Conservation (phyloP, 2,888 invertebrate genomes). For the Barypeithes pellucidus region DNA sequence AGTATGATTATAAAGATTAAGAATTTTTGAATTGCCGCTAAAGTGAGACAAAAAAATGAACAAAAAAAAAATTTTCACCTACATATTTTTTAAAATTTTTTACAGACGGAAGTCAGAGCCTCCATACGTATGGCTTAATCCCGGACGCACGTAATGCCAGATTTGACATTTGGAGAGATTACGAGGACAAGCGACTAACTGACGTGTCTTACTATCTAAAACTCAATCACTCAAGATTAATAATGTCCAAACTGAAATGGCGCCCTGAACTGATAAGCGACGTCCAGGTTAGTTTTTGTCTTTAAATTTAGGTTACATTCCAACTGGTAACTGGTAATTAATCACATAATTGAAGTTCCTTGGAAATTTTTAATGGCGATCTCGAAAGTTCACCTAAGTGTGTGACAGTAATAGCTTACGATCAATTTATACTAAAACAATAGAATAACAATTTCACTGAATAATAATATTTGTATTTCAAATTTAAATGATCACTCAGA, state of each 20-base stretch:
- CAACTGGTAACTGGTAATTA: slow-evolving; percentile 6
- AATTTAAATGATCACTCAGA: no score
- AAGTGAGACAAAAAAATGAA: neutral
- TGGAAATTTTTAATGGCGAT: neutral
- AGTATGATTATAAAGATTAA: no score
- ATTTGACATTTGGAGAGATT: slow-evolving; percentile 87
- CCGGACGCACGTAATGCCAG: slow-evolving; percentile 84
- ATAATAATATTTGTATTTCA: no score
- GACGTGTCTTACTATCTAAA: slow-evolving; percentile 86
- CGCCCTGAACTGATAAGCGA: slow-evolving; percentile 81
- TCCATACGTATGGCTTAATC: slow-evolving; percentile 83
- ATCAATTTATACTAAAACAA: no score
- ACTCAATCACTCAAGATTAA: slow-evolving; percentile 87
- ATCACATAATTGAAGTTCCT: neutral
- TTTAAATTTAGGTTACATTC: slow-evolving; percentile 15
- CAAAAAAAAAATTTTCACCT: slow-evolving; percentile 9
- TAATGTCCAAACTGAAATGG: slow-evolving; percentile 88
- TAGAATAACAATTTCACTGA: no score
- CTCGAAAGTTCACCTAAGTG: no score
- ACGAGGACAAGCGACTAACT: slow-evolving; percentile 84
- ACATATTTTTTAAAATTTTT: slow-evolving; percentile 50
- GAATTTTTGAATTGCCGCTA: no score
- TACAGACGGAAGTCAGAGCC: slow-evolving; percentile 77
- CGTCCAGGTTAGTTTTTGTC: slow-evolving; percentile 70
- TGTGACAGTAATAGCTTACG: no score